These are phyloP conservation scores for Taxidea taxus DNA, from an alignment of 2,113 vertebrate species.

Conservation along the genomic window DNA sequence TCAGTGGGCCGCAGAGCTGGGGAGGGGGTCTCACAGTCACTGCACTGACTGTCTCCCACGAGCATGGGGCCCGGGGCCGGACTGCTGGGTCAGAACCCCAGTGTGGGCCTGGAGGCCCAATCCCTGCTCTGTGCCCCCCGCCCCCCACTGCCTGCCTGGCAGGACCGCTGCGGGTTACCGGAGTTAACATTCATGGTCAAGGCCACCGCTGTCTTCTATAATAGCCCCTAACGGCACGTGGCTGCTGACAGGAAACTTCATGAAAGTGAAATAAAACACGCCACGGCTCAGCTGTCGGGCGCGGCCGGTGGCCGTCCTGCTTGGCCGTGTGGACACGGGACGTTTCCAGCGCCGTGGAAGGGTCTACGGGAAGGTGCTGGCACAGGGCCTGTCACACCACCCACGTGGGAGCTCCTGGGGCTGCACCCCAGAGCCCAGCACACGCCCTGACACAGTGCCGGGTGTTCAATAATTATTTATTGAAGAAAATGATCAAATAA, in stretches of 20 bases:
- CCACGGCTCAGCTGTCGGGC: accelerated
- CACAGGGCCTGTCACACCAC: accelerated
- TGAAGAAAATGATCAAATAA: not conserved
- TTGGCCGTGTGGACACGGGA: accelerated
- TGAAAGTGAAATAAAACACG: not conserved
- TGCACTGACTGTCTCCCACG: not conserved
- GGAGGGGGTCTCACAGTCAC: not conserved
- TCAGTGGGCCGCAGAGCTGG: not conserved
- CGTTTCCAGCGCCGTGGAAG: accelerated
- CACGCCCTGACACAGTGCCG: not conserved
- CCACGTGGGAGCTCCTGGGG: not conserved
- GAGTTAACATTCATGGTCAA: too few species aligned
- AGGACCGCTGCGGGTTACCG: not conserved
- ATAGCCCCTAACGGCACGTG: accelerated
- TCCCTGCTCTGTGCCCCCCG: too few species aligned
- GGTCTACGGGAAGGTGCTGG: accelerated
- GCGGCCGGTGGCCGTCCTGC: not conserved
- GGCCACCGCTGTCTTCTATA: not conserved
- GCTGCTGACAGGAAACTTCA: not conserved
- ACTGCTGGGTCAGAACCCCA: not conserved
- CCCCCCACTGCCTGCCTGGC: accelerated
- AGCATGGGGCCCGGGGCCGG: not conserved
- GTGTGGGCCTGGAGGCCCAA: not conserved
- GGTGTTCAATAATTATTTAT: constrained; percentile 52
- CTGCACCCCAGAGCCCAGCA: not conserved